phyloP scores from a whole-genome alignment of 2,888 invertebrate genomes.

The Chalcosyrphus nemorum region DNA sequence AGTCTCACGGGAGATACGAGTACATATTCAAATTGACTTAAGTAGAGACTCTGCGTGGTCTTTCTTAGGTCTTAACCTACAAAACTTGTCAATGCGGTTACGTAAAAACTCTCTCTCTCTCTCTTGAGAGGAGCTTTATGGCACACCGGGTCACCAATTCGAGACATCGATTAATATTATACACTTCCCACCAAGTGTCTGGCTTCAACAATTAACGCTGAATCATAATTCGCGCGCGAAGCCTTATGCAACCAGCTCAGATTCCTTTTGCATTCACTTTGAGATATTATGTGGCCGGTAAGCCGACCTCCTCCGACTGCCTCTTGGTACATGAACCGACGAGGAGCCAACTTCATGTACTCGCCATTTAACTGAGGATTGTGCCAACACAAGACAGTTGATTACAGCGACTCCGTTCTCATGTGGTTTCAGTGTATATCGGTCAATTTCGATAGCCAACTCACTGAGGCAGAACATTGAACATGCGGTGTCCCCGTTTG shows the following conservation, averaged over 20 bases:
- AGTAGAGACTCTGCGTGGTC: neutral
- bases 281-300: neutral
- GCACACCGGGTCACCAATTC: neutral
- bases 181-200: neutral
- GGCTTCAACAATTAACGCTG: neutral
- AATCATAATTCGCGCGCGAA: constrained; percentile 21
- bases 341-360: neutral
- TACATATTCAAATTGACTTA: neutral
- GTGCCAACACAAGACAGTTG: constrained; percentile 11
- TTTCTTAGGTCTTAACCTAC: neutral
- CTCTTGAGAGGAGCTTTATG: neutral
- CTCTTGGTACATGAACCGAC: neutral
- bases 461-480: constrained; percentile 40
- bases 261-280: constrained; percentile 38
- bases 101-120: neutral
- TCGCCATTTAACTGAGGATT: constrained; percentile 3
- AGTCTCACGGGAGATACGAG: neutral
- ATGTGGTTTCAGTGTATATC: constrained; percentile 14
- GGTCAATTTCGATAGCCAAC: constrained; percentile 22
- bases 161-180: neutral
- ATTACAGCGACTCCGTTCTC: neutral
- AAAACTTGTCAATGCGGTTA: neutral
- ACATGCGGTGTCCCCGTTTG: constrained; percentile 1
- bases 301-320: constrained; percentile 9
- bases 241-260: neutral